A percentile compares a stretch with the other conserved stretches of the same genome.
These are phyloP conservation scores for Trichoplusia ni DNA, from an alignment of 1,140 invertebrate species.

Conservation along the genomic window DNA sequence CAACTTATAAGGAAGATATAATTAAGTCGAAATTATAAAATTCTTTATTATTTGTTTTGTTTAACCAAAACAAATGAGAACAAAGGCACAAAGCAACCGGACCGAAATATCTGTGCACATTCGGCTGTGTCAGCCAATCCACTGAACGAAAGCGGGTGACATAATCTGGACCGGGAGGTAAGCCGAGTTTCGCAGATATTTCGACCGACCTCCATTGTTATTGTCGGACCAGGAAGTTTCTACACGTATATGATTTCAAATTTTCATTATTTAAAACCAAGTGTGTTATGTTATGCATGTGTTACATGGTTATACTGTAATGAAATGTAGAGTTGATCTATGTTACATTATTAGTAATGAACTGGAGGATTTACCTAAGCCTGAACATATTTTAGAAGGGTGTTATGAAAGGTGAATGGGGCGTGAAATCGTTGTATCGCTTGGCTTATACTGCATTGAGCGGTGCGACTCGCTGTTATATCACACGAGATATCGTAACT, in stretches of 20 bases:
- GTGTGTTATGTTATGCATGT: no score
- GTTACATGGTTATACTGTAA: no score
- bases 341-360: no score
- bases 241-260: no score
- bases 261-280: no score
- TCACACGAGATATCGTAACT: conserved; percentile 76
- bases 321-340: no score
- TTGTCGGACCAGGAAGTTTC: no score
- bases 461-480: conserved; percentile 52
- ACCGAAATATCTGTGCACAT: neutral
- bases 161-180: neutral
- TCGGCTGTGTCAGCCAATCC: neutral
- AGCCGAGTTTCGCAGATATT: neutral
- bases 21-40: no score
- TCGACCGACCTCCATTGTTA: no score
- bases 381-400: conserved; percentile 38
- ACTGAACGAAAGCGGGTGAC: neutral
- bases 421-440: conserved; percentile 44
- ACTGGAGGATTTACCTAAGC: no score
- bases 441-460: conserved; percentile 35
- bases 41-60: no score
- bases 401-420: conserved; percentile 48
- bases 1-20: no score
- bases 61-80: neutral
- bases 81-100: neutral